Evolutionary conservation across 2,888 invertebrate genomes (phyloP).

Genomic region (Phalera bucephala): DNA sequence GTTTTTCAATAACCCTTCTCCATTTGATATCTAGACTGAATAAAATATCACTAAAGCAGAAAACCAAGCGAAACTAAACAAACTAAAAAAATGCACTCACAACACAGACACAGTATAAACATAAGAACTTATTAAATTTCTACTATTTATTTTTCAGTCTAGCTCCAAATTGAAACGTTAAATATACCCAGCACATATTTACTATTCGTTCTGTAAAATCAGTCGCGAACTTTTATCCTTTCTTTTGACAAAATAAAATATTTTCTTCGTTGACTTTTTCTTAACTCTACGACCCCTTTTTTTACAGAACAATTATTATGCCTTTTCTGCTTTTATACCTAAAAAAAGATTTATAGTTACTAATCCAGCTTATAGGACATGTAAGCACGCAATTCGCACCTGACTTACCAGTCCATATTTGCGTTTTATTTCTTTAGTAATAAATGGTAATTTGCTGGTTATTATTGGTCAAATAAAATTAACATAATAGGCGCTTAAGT

Average conservation of each 20-base stretch:
- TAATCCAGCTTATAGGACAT: neutral
- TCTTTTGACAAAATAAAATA: no score
- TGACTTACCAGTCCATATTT: neutral
- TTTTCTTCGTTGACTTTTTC: neutral
- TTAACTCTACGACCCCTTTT: neutral
- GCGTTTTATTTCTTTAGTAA: neutral
- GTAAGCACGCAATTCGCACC: neutral
- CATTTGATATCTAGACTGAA: no score
- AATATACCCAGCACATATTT: no score
- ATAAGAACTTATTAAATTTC: neutral
- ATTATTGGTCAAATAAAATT: slow-evolving; percentile 1
- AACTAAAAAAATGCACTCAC: no score
- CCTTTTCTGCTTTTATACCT: neutral
- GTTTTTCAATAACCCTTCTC: no score
- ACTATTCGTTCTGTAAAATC: no score
- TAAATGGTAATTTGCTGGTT: neutral
- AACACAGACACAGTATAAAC: no score
- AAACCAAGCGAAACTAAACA: no score
- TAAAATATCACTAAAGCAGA: no score
- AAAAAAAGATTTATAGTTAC: neutral
- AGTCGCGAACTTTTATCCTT: no score
- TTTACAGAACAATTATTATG: neutral
- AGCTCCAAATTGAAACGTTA: neutral
- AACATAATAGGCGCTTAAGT: neutral
- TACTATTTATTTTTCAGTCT: slow-evolving; percentile 1